These are phyloP conservation scores for Enteromius unitaeniatus DNA, from an alignment of 2,797 vertebrate genomes.

Conservation along the genomic window DNA sequence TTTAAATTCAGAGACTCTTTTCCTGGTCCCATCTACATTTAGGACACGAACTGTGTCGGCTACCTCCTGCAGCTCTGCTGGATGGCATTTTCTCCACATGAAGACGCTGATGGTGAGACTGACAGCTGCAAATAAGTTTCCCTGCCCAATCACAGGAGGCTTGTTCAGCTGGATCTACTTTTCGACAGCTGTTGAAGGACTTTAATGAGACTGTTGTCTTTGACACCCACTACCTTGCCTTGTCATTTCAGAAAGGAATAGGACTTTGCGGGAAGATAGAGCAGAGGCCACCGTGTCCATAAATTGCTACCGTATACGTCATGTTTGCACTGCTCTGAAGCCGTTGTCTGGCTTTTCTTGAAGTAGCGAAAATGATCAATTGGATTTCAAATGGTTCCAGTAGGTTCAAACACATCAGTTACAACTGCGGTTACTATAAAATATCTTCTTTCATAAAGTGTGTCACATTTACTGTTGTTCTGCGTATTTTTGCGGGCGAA, in stretches of 20 bases:
- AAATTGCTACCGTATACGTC: neutral
- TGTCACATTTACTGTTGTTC: neutral
- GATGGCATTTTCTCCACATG: slow-evolving; percentile 32
- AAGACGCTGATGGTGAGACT: slow-evolving; percentile 27
- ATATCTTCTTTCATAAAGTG: neutral
- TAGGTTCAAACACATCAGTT: neutral
- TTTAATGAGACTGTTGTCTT: slow-evolving; percentile 33
- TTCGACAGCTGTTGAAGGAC: slow-evolving; percentile 8
- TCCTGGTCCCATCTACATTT: slow-evolving; percentile 25
- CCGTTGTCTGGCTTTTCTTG: slow-evolving; percentile 8
- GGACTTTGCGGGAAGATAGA: slow-evolving; percentile 6
- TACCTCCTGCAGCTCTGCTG: slow-evolving; percentile 36
- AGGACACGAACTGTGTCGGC: slow-evolving; percentile 13
- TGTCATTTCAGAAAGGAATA: neutral
- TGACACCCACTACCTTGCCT: slow-evolving; percentile 30
- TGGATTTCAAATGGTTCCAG: neutral
- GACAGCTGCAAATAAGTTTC: slow-evolving; percentile 28
- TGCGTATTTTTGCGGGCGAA: neutral
- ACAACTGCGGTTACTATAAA: neutral
- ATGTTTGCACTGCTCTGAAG: slow-evolving; percentile 33
- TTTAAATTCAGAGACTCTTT: slow-evolving; percentile 15
- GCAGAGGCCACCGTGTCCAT: neutral
- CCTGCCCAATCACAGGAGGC: slow-evolving; percentile 9
- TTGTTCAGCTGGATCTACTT: slow-evolving; percentile 13
- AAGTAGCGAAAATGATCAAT: slow-evolving; percentile 1